A percentile compares a stretch with the other conserved stretches of the same genome.
Evolutionary conservation across 53 echinoderm and acorn worm species (phyloP).

Genomic region (Echinarachnius parma): DNA sequence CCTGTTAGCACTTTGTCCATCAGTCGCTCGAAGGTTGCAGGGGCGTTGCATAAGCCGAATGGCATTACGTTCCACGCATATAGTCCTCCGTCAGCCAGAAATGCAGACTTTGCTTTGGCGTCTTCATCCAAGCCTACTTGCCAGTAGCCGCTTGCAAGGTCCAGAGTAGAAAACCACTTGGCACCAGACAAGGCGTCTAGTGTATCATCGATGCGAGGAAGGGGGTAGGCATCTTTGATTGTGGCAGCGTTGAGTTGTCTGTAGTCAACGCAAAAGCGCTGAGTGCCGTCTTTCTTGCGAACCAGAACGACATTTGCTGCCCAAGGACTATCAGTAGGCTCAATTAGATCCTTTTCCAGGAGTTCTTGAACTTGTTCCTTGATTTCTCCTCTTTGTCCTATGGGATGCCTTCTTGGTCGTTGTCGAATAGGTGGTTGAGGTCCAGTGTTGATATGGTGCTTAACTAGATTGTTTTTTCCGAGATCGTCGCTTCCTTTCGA

Average conservation of each 20-base stretch:
- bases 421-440: neutral
- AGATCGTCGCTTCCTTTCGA: neutral
- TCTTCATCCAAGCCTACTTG: conserved; percentile 36
- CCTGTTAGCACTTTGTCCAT: conserved; percentile 43
- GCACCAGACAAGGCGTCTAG: conserved; percentile 37
- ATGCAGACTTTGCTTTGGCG: conserved; percentile 32
- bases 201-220: conserved; percentile 32
- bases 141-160: conserved; percentile 48
- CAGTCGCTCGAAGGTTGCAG: conserved; percentile 37
- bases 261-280: conserved; percentile 48
- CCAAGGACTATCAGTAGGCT: conserved; percentile 37
- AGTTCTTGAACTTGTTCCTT: neutral
- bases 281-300: conserved; percentile 33
- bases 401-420: neutral
- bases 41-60: conserved; percentile 36
- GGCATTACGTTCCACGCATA: conserved; percentile 33
- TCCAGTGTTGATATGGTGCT: neutral
- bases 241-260: conserved; percentile 29
- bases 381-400: neutral
- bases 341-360: neutral
- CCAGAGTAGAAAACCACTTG: conserved; percentile 37
- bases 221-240: conserved; percentile 44
- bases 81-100: conserved; percentile 18
- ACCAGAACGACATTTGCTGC: conserved; percentile 41
- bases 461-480: neutral